Evolutionary conservation across 2,113 vertebrate genomes (phyloP).

Genomic region (Copsychus sechellarum): DNA sequence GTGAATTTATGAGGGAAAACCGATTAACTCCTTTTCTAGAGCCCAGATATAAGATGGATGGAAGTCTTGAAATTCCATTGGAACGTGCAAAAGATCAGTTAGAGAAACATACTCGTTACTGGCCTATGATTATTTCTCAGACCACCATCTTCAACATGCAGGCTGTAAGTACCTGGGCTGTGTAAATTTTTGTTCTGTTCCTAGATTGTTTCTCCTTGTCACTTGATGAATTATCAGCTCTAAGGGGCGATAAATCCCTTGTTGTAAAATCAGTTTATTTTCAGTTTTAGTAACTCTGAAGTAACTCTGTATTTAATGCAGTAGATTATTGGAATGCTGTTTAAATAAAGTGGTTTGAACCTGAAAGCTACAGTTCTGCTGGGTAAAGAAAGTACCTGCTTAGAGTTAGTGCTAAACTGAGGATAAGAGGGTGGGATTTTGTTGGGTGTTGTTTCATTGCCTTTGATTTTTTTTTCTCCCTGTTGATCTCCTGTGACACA

Average conservation of each 20-base stretch:
- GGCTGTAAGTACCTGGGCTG: constrained; percentile 81
- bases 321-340: neutral
- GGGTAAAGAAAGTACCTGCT: neutral
- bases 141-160: constrained; percentile 99
- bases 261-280: neutral
- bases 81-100: constrained; percentile 94
- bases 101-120: constrained; percentile 96
- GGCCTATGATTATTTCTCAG: constrained; percentile 99
- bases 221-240: neutral
- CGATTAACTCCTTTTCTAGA: constrained; percentile 92
- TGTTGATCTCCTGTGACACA: neutral
- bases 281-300: neutral
- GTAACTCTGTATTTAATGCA: neutral
- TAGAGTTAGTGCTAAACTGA: neutral
- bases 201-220: neutral
- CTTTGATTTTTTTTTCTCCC: neutral
- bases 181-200: neutral
- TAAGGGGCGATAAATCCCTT: neutral
- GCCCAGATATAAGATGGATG: constrained; percentile 80
- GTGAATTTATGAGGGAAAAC: constrained; percentile 99
- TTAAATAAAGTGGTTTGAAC: neutral
- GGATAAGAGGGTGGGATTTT: neutral
- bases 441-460: neutral
- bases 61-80: constrained; percentile 83
- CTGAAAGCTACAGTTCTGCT: neutral